Base-by-base conservation (phyloP, 2,888 invertebrate genomes). In the Drosophila peninsularis region DNA sequence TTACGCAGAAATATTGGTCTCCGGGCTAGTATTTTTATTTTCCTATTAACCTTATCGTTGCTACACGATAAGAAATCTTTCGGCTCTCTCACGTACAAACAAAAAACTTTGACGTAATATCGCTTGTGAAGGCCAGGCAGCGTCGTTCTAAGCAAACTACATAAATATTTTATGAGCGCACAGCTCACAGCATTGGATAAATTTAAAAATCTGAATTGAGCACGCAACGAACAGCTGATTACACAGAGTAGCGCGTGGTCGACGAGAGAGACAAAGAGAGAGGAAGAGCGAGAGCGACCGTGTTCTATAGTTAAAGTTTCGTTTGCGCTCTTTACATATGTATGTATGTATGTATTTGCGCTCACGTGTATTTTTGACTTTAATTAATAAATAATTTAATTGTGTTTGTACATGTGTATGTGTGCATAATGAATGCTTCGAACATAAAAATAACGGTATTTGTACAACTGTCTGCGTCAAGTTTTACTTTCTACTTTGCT, bases 41-140 rank as follows among this genome's bases (percentile, higher is more conserved):
- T 34, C 34, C 11, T 19, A 10, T 17, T n/a, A 32, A 19, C 9
- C 44, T 78, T 75, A 78, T 76, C 70, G 50, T 5, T 11, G 32
- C 14, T 24, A 42, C 17, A 47, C 27, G 75, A 76, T 74, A 76
- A 78, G 64, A 44, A 53, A 47, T 6, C 9, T 37, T 56, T 21
- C 19, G 39, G 27, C 41, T 57, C 54, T 52, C 30, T 30, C 30
- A 27, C n/a, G 14, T 47, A 44, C 9, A 44, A 47, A 56, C 10
- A 53, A 65, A 34, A 32, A 44, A 19, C 4, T 24, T 79, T 79
- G 80, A 75, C 71, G 76, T 79, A 75, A 75, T 44, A 75, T 11
- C 9, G 34, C 19, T 47, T 13, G 19, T 56, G 62, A 79, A 77
- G 71, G 79, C 56, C 56, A 62, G 44, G 17, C 27, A 53, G 41